Evolutionary conservation across 2,113 vertebrate genomes (phyloP).

Genomic region (Ifrita kowaldi): DNA sequence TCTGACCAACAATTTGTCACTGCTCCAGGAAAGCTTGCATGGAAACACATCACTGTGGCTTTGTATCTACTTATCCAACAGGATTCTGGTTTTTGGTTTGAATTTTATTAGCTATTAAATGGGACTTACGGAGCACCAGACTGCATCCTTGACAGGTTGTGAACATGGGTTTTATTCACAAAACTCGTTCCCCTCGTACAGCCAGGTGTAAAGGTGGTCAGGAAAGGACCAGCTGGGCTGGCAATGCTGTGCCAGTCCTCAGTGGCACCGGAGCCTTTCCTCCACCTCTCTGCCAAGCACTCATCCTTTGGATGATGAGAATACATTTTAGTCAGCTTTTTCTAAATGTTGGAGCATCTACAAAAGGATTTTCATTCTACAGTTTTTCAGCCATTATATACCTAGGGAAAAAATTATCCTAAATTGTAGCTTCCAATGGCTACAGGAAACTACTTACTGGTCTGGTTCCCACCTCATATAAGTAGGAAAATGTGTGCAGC

Average conservation of each 20-base stretch:
- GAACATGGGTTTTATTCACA: neutral
- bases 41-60: neutral
- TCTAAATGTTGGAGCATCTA: neutral
- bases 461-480: neutral
- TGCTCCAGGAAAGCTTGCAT: neutral
- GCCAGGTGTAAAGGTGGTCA: neutral
- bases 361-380: neutral
- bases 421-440: neutral
- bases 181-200: fast-evolving
- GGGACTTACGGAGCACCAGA: neutral
- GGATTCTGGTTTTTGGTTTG: neutral
- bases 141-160: neutral
- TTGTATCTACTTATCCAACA: neutral
- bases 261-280: neutral
- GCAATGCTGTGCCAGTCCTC: neutral
- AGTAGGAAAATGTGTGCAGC: neutral
- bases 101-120: neutral
- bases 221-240: neutral
- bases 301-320: neutral
- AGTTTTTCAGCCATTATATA: neutral
- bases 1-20: neutral
- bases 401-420: neutral
- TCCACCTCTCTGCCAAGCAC: neutral
- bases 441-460: neutral
- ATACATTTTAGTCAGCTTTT: neutral